These are phyloP conservation scores for Glaucopsyche alexis DNA, from an alignment of 2,888 invertebrate species.

Conservation along the genomic window DNA sequence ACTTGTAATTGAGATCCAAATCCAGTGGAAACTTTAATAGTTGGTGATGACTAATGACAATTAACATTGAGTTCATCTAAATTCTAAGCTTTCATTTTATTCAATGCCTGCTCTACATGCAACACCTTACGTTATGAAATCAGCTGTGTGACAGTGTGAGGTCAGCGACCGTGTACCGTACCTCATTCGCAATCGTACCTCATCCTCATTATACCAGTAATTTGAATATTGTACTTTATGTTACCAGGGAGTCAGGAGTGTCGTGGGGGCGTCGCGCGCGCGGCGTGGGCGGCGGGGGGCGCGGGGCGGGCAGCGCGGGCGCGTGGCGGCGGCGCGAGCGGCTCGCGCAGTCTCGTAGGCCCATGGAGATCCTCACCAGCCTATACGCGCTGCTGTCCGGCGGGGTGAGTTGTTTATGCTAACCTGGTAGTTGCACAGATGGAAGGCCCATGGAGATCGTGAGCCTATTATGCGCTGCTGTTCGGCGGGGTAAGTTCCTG, in stretches of 20 bases:
- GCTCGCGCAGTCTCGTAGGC: constrained; percentile 70
- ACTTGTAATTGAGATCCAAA: too few relatives aligned
- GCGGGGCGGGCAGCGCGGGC: constrained; percentile 53
- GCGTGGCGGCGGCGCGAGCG: constrained; percentile 74
- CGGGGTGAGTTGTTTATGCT: constrained; percentile 55
- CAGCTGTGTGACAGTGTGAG: too few relatives aligned
- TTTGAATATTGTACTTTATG: constrained; percentile 10
- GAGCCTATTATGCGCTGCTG: constrained; percentile 75
- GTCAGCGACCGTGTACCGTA: too few relatives aligned
- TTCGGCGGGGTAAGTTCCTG: constrained; percentile 45
- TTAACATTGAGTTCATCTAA: too few relatives aligned
- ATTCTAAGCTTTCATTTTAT: too few relatives aligned
- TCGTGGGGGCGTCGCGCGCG: constrained; percentile 60
- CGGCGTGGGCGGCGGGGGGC: constrained; percentile 52
- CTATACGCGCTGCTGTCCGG: constrained; percentile 76
- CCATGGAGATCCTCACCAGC: constrained; percentile 78
- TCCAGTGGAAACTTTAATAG: too few relatives aligned
- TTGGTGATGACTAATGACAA: too few relatives aligned
- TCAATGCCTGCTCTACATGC: too few relatives aligned
- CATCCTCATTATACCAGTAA: constrained; percentile 1
- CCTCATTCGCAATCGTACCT: too few relatives aligned
- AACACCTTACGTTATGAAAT: too few relatives aligned
- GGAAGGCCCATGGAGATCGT: constrained; percentile 78
- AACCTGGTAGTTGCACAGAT: constrained; percentile 26
- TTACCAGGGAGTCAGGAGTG: constrained; percentile 62